These are phyloP conservation scores for Alloplasta piceator DNA, from an alignment of 2,888 invertebrate species.

Conservation along the genomic window DNA sequence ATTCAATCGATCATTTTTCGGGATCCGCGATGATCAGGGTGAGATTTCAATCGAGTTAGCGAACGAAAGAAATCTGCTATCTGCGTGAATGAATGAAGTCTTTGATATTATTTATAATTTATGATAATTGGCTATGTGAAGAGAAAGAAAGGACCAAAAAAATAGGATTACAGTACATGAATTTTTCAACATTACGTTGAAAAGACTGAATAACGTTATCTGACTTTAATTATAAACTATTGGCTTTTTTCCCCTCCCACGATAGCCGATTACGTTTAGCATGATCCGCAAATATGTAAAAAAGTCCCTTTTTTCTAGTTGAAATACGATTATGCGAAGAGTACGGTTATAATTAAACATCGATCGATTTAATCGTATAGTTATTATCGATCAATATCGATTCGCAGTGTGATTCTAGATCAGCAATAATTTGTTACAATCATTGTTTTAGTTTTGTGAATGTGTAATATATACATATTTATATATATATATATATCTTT, in stretches of 20 bases:
- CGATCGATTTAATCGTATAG: slow-evolving; percentile 10
- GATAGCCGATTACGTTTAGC: slow-evolving; percentile 61
- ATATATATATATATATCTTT: slow-evolving; percentile 17
- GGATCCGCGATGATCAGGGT: slow-evolving; percentile 18
- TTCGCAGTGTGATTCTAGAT: slow-evolving; percentile 61
- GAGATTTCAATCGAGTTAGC: slow-evolving; percentile 37
- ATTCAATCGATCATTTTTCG: too few species aligned
- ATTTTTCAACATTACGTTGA: slow-evolving; percentile 13
- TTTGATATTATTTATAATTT: slow-evolving; percentile 28
- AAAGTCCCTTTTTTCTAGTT: too few species aligned
- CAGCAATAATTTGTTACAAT: slow-evolving; percentile 54
- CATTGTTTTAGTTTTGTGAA: slow-evolving; percentile 60
- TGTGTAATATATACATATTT: slow-evolving; percentile 51
- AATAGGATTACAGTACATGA: slow-evolving; percentile 42
- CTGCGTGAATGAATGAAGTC: neutral
- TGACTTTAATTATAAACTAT: slow-evolving; percentile 51
- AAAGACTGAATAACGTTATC: slow-evolving; percentile 43
- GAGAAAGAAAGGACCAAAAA: slow-evolving; percentile 49
- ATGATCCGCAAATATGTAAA: slow-evolving; percentile 56
- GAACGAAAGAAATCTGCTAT: slow-evolving; percentile 6
- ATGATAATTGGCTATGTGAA: slow-evolving; percentile 58
- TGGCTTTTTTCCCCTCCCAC: slow-evolving; percentile 54
- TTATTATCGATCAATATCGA: slow-evolving; percentile 49
- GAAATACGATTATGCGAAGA: neutral
- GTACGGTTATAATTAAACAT: neutral